A percentile compares a stretch with the other conserved stretches of the same genome.
Conservation (phyloP, 1,140 invertebrate species). For the Anoplolepis gracilipes region DNA sequence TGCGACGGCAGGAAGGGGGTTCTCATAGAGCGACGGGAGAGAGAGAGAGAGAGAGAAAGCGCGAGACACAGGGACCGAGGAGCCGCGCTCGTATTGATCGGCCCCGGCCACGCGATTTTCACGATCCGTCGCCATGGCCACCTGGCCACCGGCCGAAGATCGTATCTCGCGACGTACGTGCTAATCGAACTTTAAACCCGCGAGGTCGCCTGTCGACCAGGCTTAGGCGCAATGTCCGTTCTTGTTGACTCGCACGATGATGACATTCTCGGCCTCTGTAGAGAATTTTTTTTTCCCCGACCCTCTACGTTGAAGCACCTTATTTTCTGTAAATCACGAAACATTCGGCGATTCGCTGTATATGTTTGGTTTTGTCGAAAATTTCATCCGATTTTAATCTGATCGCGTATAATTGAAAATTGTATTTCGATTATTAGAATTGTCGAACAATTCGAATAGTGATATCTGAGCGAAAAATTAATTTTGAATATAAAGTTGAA, state of each 20-base stretch:
- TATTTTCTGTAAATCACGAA: background rate
- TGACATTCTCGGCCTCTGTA: background rate
- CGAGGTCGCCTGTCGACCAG: background rate
- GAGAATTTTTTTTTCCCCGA: background rate
- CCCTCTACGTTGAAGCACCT: too few relatives aligned
- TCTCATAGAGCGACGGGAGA: constrained; percentile 56
- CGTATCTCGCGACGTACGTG: constrained; percentile 78
- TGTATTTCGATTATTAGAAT: background rate
- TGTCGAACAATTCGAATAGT: background rate
- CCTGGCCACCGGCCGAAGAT: constrained; percentile 84
- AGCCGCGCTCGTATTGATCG: constrained; percentile 84
- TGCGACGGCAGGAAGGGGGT: constrained; percentile 27
- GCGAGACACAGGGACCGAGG: constrained; percentile 66
- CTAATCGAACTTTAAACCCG: constrained; percentile 72
- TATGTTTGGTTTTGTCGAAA: too few relatives aligned
- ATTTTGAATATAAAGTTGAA: background rate
- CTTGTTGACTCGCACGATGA: background rate
- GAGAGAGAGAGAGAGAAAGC: constrained; percentile 59
- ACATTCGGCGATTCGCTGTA: background rate
- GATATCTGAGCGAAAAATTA: background rate
- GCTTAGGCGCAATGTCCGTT: background rate
- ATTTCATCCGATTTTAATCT: background rate
- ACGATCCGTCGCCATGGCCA: constrained; percentile 86
- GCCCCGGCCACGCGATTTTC: constrained; percentile 84
- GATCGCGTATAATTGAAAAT: background rate